Percentiles rank a stretch among this genome's conserved stretches.
Evolutionary conservation across 2,797 vertebrate species (phyloP).

Genomic region (Fistularia tabacaria): DNA sequence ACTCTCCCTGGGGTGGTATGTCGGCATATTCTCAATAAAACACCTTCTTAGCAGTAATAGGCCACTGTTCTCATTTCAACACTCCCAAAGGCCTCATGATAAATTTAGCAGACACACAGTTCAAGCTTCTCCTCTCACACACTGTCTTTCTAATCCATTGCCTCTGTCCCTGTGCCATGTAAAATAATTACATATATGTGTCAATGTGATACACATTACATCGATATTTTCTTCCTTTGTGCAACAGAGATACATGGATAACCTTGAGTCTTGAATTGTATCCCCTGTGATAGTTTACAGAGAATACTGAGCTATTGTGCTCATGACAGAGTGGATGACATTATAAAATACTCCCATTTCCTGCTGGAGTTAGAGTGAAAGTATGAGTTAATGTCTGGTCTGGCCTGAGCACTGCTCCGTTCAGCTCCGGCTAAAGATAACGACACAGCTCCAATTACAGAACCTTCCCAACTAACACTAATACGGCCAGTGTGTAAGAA

Average conservation of each 20-base stretch:
- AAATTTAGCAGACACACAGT: conserved; percentile 87
- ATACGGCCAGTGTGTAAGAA: conserved; percentile 42
- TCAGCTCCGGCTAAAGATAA: conserved; percentile 60
- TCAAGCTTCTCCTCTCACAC: conserved; percentile 75
- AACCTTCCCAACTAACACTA: conserved; percentile 54
- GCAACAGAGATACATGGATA: conserved; percentile 52
- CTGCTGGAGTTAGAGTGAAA: conserved; percentile 69
- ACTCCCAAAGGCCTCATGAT: conserved; percentile 88
- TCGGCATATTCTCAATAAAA: conserved; percentile 89
- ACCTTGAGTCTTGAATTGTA: conserved; percentile 51
- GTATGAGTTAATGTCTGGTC: conserved; percentile 70
- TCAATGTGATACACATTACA: conserved; percentile 54
- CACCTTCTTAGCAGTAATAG: conserved; percentile 91
- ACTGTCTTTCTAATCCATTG: conserved; percentile 66
- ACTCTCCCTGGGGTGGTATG: conserved; percentile 75
- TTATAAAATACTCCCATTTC: conserved; percentile 72
- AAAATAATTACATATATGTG: conserved; percentile 74
- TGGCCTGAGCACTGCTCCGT: conserved; percentile 41
- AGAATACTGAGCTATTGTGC: conserved; percentile 58
- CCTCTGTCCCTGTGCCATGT: conserved; percentile 53
- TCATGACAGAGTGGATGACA: conserved; percentile 66
- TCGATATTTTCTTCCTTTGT: conserved; percentile 32
- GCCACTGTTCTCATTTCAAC: conserved; percentile 88
- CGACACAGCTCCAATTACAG: conserved; percentile 63
- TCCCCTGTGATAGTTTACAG: conserved; percentile 58